Percentiles rank a stretch among this genome's conserved stretches.
These are phyloP conservation scores for Sylvilagus floridanus DNA, from an alignment of 2,797 vertebrate species.

Conservation along the genomic window DNA sequence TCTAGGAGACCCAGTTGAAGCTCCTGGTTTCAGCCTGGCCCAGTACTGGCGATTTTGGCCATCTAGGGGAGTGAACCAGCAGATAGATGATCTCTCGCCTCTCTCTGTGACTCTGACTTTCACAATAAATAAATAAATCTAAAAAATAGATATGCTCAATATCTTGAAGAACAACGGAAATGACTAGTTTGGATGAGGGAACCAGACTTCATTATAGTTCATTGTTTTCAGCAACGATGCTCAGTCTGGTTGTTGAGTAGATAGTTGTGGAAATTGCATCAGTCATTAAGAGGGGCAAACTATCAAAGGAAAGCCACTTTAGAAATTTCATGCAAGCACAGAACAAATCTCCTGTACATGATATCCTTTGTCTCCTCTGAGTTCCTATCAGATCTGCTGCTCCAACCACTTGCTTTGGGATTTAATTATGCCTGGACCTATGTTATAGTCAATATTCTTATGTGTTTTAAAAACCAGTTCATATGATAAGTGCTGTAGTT, in stretches of 20 bases:
- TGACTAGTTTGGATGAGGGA: not conserved
- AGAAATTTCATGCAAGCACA: not conserved
- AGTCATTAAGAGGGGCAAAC: conserved; percentile 10
- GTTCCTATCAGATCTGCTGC: conserved; percentile 17
- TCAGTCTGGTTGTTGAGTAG: conserved; percentile 42
- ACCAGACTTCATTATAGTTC: not conserved
- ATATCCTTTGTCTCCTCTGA: conserved; percentile 30
- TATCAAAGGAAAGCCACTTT: conserved; percentile 14
- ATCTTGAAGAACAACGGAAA: conserved; percentile 47
- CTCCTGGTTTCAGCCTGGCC: no score
- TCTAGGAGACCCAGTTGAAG: no score
- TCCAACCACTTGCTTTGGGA: conserved; percentile 7
- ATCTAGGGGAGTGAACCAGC: no score
- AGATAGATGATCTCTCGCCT: no score
- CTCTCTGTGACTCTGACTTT: no score
- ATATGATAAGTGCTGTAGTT: not conserved
- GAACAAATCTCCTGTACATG: conserved; percentile 30
- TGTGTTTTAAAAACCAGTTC: conserved; percentile 10
- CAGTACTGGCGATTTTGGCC: no score
- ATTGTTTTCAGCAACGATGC: conserved; percentile 16
- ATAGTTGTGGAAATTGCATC: conserved; percentile 4
- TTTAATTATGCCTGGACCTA: not conserved
- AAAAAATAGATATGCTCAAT: not conserved
- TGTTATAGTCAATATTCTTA: not conserved
- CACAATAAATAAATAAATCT: no score